A percentile compares a stretch with the other conserved stretches of the same genome.
These are phyloP conservation scores for Sibirionetta formosa DNA, from an alignment of 2,797 vertebrate genomes.

Conservation along the genomic window DNA sequence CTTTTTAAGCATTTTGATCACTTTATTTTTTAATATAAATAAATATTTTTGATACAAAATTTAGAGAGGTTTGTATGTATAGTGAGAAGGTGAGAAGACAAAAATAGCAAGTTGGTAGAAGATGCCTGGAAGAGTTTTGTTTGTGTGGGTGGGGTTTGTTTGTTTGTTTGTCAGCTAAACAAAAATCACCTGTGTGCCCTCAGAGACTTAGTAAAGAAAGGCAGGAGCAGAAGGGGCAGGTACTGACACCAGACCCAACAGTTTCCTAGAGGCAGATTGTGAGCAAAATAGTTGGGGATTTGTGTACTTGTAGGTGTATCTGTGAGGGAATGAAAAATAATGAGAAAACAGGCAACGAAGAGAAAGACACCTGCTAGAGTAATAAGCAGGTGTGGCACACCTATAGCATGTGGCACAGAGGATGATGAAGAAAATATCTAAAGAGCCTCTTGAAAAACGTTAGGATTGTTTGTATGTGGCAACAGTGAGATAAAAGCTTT, in stretches of 20 bases:
- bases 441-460: slow-evolving; percentile 65
- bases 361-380: background rate
- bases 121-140: background rate
- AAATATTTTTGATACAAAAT: background rate
- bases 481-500: slow-evolving; percentile 27
- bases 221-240: background rate
- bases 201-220: slow-evolving; percentile 21
- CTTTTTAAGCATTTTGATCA: background rate
- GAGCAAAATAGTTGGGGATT: background rate
- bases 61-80: background rate
- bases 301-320: background rate
- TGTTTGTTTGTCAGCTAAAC: background rate
- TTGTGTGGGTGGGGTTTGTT: background rate
- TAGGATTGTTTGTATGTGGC: slow-evolving; percentile 57
- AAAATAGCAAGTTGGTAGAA: background rate
- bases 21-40: background rate
- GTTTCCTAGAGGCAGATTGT: background rate
- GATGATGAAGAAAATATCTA: slow-evolving; percentile 55
- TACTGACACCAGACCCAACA: background rate
- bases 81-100: background rate
- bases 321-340: background rate
- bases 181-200: background rate
- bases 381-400: background rate
- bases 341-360: background rate
- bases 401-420: background rate